Percentiles rank a stretch among this genome's conserved stretches.
Conservation (phyloP, 1,140 invertebrate species). For the Pachyrhynchus sulphureomaculatus region DNA sequence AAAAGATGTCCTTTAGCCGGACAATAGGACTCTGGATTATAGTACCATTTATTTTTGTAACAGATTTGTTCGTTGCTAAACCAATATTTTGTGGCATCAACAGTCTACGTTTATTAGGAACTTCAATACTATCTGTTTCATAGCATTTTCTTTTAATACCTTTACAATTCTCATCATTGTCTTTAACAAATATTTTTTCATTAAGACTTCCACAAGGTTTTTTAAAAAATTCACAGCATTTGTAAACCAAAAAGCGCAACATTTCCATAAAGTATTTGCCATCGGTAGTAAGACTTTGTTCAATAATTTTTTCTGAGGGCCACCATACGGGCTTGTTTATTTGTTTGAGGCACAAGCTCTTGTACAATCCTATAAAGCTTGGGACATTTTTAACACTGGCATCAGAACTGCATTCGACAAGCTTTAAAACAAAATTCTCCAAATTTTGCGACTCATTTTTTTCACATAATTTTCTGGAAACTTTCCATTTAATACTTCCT, state of each 20-base stretch:
- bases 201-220: slow-evolving; percentile 16
- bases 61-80: background rate
- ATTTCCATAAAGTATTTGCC: slow-evolving; percentile 17
- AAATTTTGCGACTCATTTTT: slow-evolving; percentile 34
- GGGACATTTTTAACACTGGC: slow-evolving; percentile 7
- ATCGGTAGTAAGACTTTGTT: slow-evolving; percentile 11
- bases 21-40: slow-evolving; percentile 7
- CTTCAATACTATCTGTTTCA: background rate
- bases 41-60: background rate
- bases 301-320: slow-evolving; percentile 31
- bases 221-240: slow-evolving; percentile 36
- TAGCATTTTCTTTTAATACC: background rate
- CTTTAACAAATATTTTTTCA: background rate
- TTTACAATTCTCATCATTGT: slow-evolving; percentile 19
- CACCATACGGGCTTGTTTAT: slow-evolving; percentile 35
- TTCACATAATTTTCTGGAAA: slow-evolving; percentile 31
- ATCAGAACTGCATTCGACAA: slow-evolving; percentile 30
- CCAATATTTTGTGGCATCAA: background rate
- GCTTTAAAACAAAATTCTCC: slow-evolving; percentile 31
- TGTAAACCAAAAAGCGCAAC: slow-evolving; percentile 19
- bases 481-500: slow-evolving; percentile 30
- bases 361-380: slow-evolving; percentile 7
- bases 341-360: slow-evolving; percentile 8
- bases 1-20: slow-evolving; percentile 18
- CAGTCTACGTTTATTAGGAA: background rate